Percentiles rank a stretch among this genome's conserved stretches.
phyloP scores from a whole-genome alignment of 35 echinoderm and acorn worm genomes.

The Amphiura filiformis region DNA sequence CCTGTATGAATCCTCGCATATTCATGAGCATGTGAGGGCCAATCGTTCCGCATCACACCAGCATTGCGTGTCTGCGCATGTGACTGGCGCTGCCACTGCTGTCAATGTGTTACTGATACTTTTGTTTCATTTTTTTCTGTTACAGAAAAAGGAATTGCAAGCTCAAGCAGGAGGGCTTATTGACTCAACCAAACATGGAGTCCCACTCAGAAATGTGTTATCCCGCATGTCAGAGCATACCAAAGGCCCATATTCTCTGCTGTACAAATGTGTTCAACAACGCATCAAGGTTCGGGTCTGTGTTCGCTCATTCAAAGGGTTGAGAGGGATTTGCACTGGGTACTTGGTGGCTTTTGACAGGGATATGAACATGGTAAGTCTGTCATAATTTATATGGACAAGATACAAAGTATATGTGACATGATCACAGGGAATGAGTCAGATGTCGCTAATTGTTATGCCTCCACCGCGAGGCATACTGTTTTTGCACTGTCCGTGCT shows the following conservation, averaged over 20 bases:
- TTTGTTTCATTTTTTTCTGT: not conserved
- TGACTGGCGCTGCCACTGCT: too few species aligned
- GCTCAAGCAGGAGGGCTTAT: not conserved
- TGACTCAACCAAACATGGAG: not conserved
- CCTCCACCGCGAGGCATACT: too few species aligned
- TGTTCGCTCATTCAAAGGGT: constrained; percentile 79
- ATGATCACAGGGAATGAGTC: too few species aligned
- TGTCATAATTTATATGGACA: too few species aligned
- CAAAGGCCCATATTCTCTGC: constrained; percentile 52
- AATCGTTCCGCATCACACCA: too few species aligned
- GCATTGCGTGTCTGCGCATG: too few species aligned
- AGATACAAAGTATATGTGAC: too few species aligned
- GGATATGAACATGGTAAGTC: constrained; percentile 72
- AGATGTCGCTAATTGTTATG: too few species aligned
- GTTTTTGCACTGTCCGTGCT: too few species aligned
- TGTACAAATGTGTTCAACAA: constrained; percentile 64
- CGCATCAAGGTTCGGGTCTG: constrained; percentile 66
- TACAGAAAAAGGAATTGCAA: not conserved
- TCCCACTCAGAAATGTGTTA: constrained; percentile 14
- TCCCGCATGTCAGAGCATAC: constrained; percentile 44
- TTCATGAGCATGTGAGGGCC: too few species aligned
- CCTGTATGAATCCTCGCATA: too few species aligned
- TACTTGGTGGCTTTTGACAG: constrained; percentile 88
- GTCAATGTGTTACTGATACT: too few species aligned
- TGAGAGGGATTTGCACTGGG: constrained; percentile 88